Percentiles rank a stretch among this genome's conserved stretches.
These are phyloP conservation scores for Pycnonotus jocosus DNA, from an alignment of 2,113 vertebrate species.

Conservation along the genomic window DNA sequence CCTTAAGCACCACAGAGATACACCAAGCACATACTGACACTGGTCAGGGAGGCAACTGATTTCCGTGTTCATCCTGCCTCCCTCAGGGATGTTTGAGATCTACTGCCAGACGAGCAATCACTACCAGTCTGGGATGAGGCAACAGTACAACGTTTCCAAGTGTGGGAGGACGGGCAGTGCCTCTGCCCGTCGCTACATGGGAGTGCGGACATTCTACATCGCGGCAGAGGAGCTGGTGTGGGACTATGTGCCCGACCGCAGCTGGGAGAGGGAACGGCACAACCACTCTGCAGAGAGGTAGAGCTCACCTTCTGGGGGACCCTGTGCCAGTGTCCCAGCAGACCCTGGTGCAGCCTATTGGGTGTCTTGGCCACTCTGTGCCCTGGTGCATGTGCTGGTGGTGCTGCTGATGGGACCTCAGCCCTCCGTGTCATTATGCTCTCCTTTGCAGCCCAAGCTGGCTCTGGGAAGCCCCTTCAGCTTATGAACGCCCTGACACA, in stretches of 20 bases:
- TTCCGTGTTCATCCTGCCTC: background rate
- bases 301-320: background rate
- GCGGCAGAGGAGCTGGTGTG: slow-evolving; percentile 70
- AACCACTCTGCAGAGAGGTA: slow-evolving; percentile 69
- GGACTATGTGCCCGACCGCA: slow-evolving; percentile 71
- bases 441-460: background rate
- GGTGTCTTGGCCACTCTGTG: background rate
- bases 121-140: slow-evolving; percentile 72
- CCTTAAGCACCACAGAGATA: background rate
- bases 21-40: background rate
- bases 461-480: background rate
- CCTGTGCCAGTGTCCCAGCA: background rate
- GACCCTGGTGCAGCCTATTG: background rate
- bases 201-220: slow-evolving; percentile 62
- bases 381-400: background rate
- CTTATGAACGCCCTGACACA: background rate
- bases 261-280: slow-evolving; percentile 71
- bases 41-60: accelerated
- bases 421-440: accelerated
- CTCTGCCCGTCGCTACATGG: background rate
- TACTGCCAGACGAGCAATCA: slow-evolving; percentile 73
- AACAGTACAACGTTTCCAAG: slow-evolving; percentile 56
- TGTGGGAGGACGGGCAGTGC: slow-evolving; percentile 6
- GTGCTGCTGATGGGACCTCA: background rate
- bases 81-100: slow-evolving; percentile 71